Evolutionary conservation across 2,113 vertebrate genomes (phyloP), one percentile per base, ranked within the genome.

Genomic region (Ochotona curzoniae): DNA sequence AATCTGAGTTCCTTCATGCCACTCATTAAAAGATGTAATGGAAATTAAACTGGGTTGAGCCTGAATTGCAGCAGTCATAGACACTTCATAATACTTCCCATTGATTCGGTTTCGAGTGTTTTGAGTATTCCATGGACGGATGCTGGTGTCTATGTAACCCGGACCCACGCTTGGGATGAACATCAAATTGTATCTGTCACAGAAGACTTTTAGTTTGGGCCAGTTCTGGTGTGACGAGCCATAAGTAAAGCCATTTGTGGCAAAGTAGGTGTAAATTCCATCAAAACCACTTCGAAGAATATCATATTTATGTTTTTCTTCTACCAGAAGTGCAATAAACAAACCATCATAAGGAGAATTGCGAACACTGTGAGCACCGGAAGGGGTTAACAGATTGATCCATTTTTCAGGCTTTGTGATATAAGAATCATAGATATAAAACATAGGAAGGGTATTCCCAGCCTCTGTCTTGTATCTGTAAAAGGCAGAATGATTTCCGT

Each of bases 1-100:
- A 92, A 99, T 99, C 95, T 99, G 99, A 49, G 99, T 99, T 78
- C 99, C 99, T 97, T 99, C 99, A 6, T 99, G 99, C 99, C 99
- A 99, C 91, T 99, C 99, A 76, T 99, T 99, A 89, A 99, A 99
- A 30, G 99, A 99, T 0, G 99, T 99, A 79, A 99, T 98, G 0
- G 99, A 99, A 95, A 99, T 98, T 23, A 99, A 97, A 96, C 98
- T 98, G 5, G 99, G 98, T 18, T 97, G 97, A 30, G 98, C 97
- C 32, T 98, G 90, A 44, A 99, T 95, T 0, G 99, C 99, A 1
- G 98, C 98, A 12, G 97, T 98, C 87, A 99, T 98, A 0, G 99
- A 98, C 17, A 98, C 99, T 95, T 99, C 99, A 11, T 99, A 99
- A 89, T 99, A 99, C 88, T 99, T 99, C 30, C 99, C 99, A 10